A percentile compares a stretch with the other conserved stretches of the same genome.
Conservation (phyloP, 2,888 invertebrate species). For the Meghimatium bilineatum region DNA sequence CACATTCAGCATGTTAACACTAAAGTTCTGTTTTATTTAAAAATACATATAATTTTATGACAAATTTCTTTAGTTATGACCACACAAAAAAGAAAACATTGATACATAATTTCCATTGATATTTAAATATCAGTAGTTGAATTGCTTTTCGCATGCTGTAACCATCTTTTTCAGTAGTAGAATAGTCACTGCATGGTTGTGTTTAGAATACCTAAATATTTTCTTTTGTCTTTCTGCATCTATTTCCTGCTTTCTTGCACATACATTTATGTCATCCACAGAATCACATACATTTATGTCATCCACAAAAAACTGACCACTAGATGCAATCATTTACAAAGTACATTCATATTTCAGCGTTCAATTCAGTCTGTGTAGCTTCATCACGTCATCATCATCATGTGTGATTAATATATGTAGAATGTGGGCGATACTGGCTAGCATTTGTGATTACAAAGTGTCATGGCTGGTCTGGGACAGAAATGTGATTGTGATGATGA, state of each 20-base stretch:
- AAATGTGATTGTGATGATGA: neutral
- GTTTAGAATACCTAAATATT: constrained; percentile 8
- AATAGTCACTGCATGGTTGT: constrained; percentile 20
- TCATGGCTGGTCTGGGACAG: neutral
- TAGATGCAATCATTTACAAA: neutral
- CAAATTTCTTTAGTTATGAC: no score
- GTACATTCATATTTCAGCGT: neutral
- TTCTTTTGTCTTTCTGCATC: constrained; percentile 2
- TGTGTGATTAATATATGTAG: neutral
- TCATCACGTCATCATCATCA: neutral
- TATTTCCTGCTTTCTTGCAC: neutral
- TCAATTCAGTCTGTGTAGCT: neutral
- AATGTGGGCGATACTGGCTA: neutral
- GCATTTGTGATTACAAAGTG: neutral
- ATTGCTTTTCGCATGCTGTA: constrained; percentile 2
- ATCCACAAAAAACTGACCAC: neutral
- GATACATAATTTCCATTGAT: neutral
- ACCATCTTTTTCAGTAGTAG: neutral
- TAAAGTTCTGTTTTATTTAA: no score
- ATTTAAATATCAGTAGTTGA: neutral
- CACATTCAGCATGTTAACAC: no score
- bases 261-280: neutral
- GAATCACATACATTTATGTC: no score
- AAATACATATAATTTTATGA: no score
- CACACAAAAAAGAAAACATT: neutral